Percentiles rank a stretch among this genome's conserved stretches.
These are phyloP conservation scores for Erpornis zantholeuca DNA, from an alignment of 2,113 vertebrate species.

Conservation along the genomic window DNA sequence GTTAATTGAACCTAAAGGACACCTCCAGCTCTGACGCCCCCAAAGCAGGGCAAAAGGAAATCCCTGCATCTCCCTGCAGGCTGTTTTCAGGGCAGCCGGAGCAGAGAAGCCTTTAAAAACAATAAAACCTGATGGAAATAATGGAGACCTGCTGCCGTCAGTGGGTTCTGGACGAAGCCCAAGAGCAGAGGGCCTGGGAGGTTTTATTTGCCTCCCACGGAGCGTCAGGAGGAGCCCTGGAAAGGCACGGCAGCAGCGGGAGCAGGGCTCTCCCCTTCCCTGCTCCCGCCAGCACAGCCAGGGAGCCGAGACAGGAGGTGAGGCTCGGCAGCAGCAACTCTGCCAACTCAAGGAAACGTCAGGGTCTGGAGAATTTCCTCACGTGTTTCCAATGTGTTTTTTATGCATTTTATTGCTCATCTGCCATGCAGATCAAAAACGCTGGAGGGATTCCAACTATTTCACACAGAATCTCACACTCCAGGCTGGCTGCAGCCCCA, in stretches of 20 bases:
- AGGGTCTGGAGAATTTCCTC: conserved; percentile 79
- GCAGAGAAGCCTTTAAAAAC: background rate
- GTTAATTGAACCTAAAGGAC: background rate
- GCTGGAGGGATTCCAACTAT: conserved; percentile 90
- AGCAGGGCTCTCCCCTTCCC: conserved; percentile 23
- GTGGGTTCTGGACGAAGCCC: background rate
- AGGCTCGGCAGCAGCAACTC: conserved; percentile 66
- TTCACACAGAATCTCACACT: conserved; percentile 94
- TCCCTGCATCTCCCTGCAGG: background rate
- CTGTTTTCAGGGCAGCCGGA: accelerated
- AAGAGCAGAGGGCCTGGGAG: background rate
- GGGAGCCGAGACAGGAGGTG: conserved; percentile 56
- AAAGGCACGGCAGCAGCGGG: background rate
- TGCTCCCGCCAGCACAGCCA: conserved; percentile 25
- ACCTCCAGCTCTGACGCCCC: background rate
- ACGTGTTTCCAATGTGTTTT: conserved; percentile 90
- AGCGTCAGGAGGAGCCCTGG: background rate
- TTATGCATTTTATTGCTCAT: conserved; percentile 91
- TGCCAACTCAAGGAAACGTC: conserved; percentile 75
- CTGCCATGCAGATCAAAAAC: conserved; percentile 84
- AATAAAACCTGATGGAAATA: background rate
- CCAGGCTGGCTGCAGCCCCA: conserved; percentile 89
- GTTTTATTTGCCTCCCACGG: conserved; percentile 9
- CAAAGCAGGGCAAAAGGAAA: background rate
- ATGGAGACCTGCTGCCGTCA: background rate